Evolutionary conservation across 1,140 invertebrate species (phyloP).

Genomic region (Xylocopa sonorina): DNA sequence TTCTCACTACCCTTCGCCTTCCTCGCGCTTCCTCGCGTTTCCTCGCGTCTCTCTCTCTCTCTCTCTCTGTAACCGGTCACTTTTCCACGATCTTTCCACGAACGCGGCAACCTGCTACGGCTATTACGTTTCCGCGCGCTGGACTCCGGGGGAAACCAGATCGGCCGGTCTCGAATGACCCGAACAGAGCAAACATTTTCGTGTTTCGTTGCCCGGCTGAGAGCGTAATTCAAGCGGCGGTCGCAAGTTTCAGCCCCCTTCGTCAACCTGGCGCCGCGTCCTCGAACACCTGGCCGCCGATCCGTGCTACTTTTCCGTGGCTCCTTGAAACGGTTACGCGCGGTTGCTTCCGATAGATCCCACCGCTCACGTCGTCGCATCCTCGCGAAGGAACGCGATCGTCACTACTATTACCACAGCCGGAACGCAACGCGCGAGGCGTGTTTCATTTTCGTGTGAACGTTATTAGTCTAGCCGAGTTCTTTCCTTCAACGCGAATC

Average conservation of each 20-base stretch:
- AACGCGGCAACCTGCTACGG: conserved; percentile 27
- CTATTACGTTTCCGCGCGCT: conserved; percentile 70
- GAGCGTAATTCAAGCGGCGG: conserved; percentile 76
- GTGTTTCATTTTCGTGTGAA: neutral
- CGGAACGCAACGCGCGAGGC: neutral
- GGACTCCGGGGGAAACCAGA: conserved; percentile 76
- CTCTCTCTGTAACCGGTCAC: no score
- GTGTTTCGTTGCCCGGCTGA: conserved; percentile 77
- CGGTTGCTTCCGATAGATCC: no score
- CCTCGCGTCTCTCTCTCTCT: no score
- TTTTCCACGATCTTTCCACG: no score
- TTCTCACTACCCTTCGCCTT: no score
- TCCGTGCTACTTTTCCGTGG: no score
- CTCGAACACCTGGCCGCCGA: conserved; percentile 19
- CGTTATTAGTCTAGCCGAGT: neutral
- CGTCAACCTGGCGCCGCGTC: neutral
- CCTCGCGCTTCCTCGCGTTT: neutral
- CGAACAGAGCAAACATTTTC: conserved; percentile 79
- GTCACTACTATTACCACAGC: neutral
- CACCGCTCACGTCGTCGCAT: no score
- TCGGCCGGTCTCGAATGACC: conserved; percentile 79
- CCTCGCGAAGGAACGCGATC: neutral
- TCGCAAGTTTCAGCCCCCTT: conserved; percentile 43
- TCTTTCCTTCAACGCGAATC: conserved; percentile 33
- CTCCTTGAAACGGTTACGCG: no score